Percentiles rank a stretch among this genome's conserved stretches.
Evolutionary conservation across 2,888 invertebrate genomes (phyloP).

Genomic region (Epinotia demarniana): DNA sequence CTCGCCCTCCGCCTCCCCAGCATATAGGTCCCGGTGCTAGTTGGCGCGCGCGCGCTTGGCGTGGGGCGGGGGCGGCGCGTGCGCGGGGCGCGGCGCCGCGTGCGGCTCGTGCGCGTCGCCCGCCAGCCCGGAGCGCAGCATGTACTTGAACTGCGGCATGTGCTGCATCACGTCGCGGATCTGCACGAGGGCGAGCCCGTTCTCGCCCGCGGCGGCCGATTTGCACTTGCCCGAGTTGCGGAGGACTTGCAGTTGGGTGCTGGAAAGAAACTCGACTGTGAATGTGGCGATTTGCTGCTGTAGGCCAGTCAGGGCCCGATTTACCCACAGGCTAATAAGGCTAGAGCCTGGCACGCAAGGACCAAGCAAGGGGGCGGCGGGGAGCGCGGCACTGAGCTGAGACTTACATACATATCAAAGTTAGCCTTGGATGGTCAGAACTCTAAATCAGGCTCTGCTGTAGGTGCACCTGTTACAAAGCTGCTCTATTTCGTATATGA

Average conservation of each 20-base stretch:
- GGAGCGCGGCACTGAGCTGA: too few species aligned
- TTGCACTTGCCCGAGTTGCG: conserved; percentile 90
- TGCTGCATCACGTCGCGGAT: conserved; percentile 93
- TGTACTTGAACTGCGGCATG: conserved; percentile 95
- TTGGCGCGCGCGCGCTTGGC: conserved; percentile 67
- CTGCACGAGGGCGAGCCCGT: conserved; percentile 91
- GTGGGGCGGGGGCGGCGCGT: conserved; percentile 48
- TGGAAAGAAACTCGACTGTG: conserved; percentile 56
- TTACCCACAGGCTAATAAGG: too few species aligned
- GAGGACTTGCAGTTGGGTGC: conserved; percentile 90
- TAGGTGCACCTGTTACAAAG: too few species aligned
- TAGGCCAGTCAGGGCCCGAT: too few species aligned
- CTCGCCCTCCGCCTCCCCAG: too few species aligned
- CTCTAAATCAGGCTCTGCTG: too few species aligned
- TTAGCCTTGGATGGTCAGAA: too few species aligned
- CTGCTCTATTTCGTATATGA: too few species aligned
- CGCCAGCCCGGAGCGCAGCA: conserved; percentile 85
- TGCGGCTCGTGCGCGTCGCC: conserved; percentile 61
- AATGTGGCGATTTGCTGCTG: neutral
- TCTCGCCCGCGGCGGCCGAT: conserved; percentile 86
- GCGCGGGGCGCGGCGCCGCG: conserved; percentile 46
- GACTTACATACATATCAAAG: too few species aligned
- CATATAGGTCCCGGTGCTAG: conserved; percentile 52
- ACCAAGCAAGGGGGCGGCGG: too few species aligned
- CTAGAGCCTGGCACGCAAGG: too few species aligned